These are phyloP conservation scores for Rhopalosiphum nymphaeae DNA, from an alignment of 2,888 invertebrate genomes.

Conservation along the genomic window DNA sequence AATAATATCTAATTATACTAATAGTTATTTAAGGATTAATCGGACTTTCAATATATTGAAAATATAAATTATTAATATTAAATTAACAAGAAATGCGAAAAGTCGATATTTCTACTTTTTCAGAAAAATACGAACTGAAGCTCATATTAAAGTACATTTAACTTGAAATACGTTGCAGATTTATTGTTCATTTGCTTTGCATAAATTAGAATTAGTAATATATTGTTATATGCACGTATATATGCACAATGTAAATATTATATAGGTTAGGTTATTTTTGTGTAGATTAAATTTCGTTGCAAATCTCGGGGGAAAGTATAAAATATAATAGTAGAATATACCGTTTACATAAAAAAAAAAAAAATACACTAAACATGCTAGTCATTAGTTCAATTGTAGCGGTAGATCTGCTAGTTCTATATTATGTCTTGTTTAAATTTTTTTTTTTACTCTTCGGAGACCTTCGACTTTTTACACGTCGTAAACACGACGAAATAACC, in stretches of 20 bases:
- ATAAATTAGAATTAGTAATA: not conserved
- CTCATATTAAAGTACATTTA: not conserved
- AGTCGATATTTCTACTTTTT: not conserved
- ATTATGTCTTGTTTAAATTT: not conserved
- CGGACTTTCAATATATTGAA: not conserved
- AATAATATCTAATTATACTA: not conserved
- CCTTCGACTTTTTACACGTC: constrained; percentile 60
- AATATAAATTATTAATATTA: not conserved
- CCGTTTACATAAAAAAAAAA: not conserved
- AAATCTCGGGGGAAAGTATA: not conserved
- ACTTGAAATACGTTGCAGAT: not conserved
- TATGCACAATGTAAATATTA: not conserved
- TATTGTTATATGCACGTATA: not conserved
- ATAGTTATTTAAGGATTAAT: not conserved
- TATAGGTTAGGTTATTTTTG: not conserved
- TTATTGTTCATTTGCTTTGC: not conserved
- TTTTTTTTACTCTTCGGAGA: not conserved
- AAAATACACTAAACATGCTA: constrained; percentile 18
- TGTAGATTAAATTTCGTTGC: not conserved
- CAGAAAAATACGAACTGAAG: not conserved
- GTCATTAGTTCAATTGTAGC: constrained; percentile 38
- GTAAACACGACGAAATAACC: constrained; percentile 44
- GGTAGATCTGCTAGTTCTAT: not conserved
- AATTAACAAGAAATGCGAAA: not conserved
- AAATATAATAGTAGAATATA: not conserved